These are phyloP conservation scores for Upupa epops DNA, from an alignment of 2,113 vertebrate species.

Conservation along the genomic window DNA sequence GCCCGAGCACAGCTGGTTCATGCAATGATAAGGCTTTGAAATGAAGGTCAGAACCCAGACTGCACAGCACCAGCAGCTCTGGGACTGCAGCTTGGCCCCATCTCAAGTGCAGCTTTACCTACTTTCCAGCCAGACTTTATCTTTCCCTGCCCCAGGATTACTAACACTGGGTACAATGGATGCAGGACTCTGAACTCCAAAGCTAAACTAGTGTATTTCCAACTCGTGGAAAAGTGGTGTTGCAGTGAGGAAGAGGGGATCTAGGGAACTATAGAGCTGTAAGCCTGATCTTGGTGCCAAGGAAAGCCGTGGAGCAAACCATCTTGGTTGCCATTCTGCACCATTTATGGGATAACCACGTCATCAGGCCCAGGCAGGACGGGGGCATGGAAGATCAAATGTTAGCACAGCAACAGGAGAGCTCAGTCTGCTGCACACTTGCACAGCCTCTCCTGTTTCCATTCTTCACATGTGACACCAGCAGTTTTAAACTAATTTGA, in stretches of 20 bases:
- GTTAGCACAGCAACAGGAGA: background rate
- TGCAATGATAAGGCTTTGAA: conserved; percentile 20
- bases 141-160: background rate
- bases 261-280: no score
- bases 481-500: background rate
- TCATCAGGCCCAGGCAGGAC: no score
- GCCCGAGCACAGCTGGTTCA: background rate
- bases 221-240: background rate
- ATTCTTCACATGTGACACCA: background rate
- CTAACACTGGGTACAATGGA: conserved; percentile 36
- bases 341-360: no score
- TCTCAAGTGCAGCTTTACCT: background rate
- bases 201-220: background rate
- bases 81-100: background rate
- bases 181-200: background rate
- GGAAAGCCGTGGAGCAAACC: no score
- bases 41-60: conserved; percentile 42
- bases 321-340: no score
- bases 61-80: background rate
- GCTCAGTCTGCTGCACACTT: background rate
- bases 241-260: background rate
- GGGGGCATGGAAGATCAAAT: background rate
- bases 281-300: no score
- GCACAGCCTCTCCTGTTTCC: background rate
- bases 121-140: background rate